Conservation (phyloP, 1,140 invertebrate species). For the Macrocentrus cingulum region DNA sequence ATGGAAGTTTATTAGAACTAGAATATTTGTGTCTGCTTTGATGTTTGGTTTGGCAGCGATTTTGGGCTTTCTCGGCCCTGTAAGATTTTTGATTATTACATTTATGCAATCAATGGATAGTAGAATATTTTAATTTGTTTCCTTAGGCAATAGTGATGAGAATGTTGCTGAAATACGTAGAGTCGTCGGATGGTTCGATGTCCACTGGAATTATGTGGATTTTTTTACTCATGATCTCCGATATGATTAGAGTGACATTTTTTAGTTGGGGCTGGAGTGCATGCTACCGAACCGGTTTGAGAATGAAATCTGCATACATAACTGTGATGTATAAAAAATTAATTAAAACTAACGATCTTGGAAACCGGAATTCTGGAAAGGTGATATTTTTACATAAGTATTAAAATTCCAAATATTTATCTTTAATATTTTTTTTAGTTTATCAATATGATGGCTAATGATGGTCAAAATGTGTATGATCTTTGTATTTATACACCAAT, state of each 20-base stretch:
- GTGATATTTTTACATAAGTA: no score
- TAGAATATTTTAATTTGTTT: no score
- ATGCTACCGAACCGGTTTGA: constrained; percentile 65
- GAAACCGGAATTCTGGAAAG: constrained; percentile 64
- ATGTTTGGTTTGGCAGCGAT: constrained; percentile 60
- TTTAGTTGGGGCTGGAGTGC: constrained; percentile 66
- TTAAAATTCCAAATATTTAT: no score
- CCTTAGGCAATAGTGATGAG: constrained; percentile 66
- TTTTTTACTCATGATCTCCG: constrained; percentile 58
- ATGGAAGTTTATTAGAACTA: constrained; percentile 62
- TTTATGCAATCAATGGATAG: no score
- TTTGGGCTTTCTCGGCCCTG: constrained; percentile 67
- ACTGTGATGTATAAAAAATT: constrained; percentile 69
- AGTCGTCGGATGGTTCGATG: constrained; percentile 47
- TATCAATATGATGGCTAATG: constrained; percentile 71
- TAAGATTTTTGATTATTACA: constrained; percentile 38
- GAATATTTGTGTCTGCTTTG: constrained; percentile 59
- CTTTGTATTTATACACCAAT: constrained; percentile 65
- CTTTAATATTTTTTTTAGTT: constrained; percentile 53
- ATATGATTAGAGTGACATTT: constrained; percentile 62
- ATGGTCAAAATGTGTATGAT: constrained; percentile 69
- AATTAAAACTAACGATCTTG: constrained; percentile 61
- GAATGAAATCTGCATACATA: constrained; percentile 64
- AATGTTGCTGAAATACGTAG: constrained; percentile 60
- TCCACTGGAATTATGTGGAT: constrained; percentile 60